Evolutionary conservation across 53 echinoderm and acorn worm genomes (phyloP).

Genomic region (Paracentrotus lividus): DNA sequence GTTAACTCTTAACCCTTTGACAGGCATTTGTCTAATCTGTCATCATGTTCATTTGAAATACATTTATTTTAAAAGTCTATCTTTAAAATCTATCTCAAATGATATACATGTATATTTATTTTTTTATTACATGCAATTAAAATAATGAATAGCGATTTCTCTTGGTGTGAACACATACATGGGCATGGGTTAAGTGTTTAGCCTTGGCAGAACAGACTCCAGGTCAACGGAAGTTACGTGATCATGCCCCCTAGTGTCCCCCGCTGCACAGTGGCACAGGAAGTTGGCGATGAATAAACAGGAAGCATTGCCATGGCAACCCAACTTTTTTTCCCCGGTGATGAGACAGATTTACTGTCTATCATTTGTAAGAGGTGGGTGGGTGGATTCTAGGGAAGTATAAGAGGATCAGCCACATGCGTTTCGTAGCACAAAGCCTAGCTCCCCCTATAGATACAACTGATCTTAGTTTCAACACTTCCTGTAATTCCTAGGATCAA

Average conservation of each 20-base stretch:
- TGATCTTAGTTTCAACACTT: neutral
- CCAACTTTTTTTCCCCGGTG: slow-evolving; percentile 37
- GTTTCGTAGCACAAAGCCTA: neutral
- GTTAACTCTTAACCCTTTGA: too few relatives aligned
- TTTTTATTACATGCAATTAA: neutral
- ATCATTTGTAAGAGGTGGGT: slow-evolving; percentile 49
- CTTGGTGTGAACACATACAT: slow-evolving; percentile 50
- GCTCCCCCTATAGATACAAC: neutral
- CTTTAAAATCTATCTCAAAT: too few relatives aligned
- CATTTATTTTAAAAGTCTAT: too few relatives aligned
- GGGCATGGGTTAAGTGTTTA: neutral
- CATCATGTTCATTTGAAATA: too few relatives aligned
- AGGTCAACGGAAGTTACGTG: slow-evolving; percentile 66
- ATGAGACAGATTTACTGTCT: slow-evolving; percentile 69
- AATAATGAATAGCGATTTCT: neutral
- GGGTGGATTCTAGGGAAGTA: slow-evolving; percentile 35
- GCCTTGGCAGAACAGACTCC: slow-evolving; percentile 21
- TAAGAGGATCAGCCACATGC: slow-evolving; percentile 37
- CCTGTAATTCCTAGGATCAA: too few relatives aligned
- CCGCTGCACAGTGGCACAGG: slow-evolving; percentile 53
- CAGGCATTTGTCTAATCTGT: too few relatives aligned
- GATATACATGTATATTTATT: too few relatives aligned
- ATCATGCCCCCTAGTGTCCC: slow-evolving; percentile 54
- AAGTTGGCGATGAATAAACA: slow-evolving; percentile 65
- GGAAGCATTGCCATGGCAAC: slow-evolving; percentile 61